Base-by-base conservation (phyloP, 2,888 invertebrate species). In the Dasypolia templi region DNA sequence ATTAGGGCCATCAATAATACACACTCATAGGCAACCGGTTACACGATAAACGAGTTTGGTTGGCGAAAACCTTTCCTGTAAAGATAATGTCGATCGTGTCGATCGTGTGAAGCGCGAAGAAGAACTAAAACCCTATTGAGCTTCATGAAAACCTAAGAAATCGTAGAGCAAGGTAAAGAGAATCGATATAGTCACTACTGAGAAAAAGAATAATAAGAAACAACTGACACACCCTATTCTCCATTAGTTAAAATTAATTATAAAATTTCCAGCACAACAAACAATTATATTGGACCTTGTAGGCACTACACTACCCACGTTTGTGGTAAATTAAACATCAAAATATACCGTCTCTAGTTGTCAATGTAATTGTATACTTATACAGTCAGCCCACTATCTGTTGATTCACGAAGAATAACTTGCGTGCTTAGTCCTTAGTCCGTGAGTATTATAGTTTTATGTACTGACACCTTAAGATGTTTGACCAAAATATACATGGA, bases 401-500 rank as follows among this genome's bases (percentile, higher is more conserved):
- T 81, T 84, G 85, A 83, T 74, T 81, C 83, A 79, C 75, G 79
- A 71, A 82, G 79, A 85, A 73, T 83, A 85, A 83, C 85, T 83
- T 82, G 73, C 83, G 85, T 75, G 70, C 65, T 62, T 66, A 32
- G 46, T 56, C 35, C 65, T 66, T 64, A 69, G 46, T 62, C n/a
- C 78, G 63, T 59, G 66, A 55, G 66, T 66, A 64, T 56, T 53
- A 51, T 62, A 80, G 73, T 73, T 72, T 77, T 72, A 62, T 78
- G 61, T 77, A 67, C 44, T 51, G 39, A 53, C 67, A 58, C 71
- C 26, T 61, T 49, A 59, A 66, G 19, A 49, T 61, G 29, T 78
- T 82, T 82, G 58, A 77, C 63, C 22, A 61, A 59, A 55, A 26
- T 64, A 59, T 51, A 61, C 22, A 14, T 26, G 26, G 29, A 69